These are phyloP conservation scores for Bradypodion ventrale DNA, from an alignment of 2,797 vertebrate species.

Conservation along the genomic window DNA sequence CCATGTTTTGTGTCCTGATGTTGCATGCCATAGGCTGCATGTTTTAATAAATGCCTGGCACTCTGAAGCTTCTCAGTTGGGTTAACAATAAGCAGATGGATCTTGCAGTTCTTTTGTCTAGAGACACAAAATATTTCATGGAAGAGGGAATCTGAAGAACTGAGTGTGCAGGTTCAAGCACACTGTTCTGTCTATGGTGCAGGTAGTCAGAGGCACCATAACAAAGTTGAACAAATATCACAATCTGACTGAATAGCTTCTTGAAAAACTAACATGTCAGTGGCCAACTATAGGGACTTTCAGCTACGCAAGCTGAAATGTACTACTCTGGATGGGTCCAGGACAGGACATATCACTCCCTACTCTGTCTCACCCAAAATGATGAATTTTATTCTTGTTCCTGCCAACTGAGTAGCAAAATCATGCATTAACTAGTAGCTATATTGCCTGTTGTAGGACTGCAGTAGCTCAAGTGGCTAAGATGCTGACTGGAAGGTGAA, in stretches of 20 bases:
- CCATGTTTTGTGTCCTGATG: background rate
- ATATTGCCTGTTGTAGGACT: background rate
- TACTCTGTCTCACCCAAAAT: background rate
- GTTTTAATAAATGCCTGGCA: background rate
- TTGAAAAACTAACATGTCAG: background rate
- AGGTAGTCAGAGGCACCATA: background rate
- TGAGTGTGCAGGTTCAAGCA: background rate
- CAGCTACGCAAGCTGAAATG: background rate
- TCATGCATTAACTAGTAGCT: background rate
- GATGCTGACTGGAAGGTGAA: no score
- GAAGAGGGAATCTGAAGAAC: background rate
- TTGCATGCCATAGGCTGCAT: background rate
- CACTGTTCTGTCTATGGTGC: background rate
- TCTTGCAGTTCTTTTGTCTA: no score
- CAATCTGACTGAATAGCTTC: background rate
- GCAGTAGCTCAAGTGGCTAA: no score
- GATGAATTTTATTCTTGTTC: background rate
- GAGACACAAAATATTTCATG: background rate
- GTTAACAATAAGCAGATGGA: background rate
- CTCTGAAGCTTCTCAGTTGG: background rate
- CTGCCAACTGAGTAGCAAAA: background rate
- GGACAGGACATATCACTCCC: no score
- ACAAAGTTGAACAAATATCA: background rate
- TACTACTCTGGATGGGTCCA: background rate
- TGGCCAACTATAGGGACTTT: background rate